Evolutionary conservation across 1,140 invertebrate species (phyloP).

Genomic region (Drosophila chauvacae): DNA sequence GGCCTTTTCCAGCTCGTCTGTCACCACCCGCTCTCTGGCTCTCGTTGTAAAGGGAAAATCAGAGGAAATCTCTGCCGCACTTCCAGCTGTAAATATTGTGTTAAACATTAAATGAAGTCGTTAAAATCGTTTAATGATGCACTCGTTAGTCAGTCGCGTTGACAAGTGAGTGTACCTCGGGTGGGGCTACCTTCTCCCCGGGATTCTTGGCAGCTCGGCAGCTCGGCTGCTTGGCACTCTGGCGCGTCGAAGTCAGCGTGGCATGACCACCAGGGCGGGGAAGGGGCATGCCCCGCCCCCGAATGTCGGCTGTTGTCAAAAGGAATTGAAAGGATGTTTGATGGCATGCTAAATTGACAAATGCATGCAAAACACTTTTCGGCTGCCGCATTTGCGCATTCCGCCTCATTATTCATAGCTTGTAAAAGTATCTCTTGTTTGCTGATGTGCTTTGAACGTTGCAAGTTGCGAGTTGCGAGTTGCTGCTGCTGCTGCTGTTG

Average conservation of each 20-base stretch:
- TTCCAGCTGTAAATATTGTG: conserved; percentile 72
- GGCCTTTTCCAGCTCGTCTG: not conserved
- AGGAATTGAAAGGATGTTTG: conserved; percentile 80
- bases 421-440: conserved; percentile 51
- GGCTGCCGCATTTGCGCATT: conserved; percentile 53
- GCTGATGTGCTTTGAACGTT: not conserved
- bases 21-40: conserved; percentile 10
- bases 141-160: conserved; percentile 74
- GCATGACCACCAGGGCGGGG: conserved; percentile 28
- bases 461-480: conserved; percentile 8
- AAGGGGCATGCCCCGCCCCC: not conserved
- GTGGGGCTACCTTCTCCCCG: conserved; percentile 1
- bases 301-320: conserved; percentile 67
- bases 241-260: conserved; percentile 57
- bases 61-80: conserved; percentile 23
- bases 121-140: conserved; percentile 81
- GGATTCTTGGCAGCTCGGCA: conserved; percentile 4
- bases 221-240: conserved; percentile 47
- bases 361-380: conserved; percentile 70
- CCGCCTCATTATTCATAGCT: conserved; percentile 73
- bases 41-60: not conserved
- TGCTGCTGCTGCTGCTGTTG: conserved; percentile 10
- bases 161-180: conserved; percentile 60
- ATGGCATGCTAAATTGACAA: conserved; percentile 78
- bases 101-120: conserved; percentile 81